Conservation (phyloP, 1,140 invertebrate genomes). For the Ridgeia piscesae region DNA sequence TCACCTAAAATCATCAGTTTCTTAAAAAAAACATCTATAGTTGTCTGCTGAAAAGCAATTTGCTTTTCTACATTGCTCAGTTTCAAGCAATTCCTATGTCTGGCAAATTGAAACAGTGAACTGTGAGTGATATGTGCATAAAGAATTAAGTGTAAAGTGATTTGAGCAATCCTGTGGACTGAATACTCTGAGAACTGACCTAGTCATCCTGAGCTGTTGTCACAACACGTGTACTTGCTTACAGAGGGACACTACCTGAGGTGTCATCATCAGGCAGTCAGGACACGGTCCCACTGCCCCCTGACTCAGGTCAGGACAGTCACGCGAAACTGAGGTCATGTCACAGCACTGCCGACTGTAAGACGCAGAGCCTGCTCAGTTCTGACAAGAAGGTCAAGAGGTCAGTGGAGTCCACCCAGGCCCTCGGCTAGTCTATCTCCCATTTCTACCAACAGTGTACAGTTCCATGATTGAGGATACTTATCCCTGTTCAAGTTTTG, state of each 20-base stretch:
- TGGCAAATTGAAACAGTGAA: too few relatives aligned
- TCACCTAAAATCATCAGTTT: too few relatives aligned
- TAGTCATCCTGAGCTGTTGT: neutral
- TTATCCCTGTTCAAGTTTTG: neutral
- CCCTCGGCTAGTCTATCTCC: neutral
- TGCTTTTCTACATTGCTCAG: too few relatives aligned
- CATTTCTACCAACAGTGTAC: slow-evolving; percentile 2
- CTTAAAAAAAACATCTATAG: too few relatives aligned
- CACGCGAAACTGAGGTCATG: slow-evolving; percentile 17
- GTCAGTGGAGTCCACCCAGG: neutral
- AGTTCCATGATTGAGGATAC: neutral
- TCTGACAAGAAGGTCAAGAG: slow-evolving; percentile 12
- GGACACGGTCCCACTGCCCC: neutral
- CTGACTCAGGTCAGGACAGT: neutral
- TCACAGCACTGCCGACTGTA: slow-evolving; percentile 30
- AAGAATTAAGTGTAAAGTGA: too few relatives aligned
- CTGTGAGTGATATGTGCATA: too few relatives aligned
- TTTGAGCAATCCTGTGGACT: too few relatives aligned
- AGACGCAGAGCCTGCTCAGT: slow-evolving; percentile 13
- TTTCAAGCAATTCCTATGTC: too few relatives aligned
- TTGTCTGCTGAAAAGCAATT: too few relatives aligned
- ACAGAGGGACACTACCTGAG: neutral
- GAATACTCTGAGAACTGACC: too few relatives aligned
- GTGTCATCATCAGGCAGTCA: neutral
- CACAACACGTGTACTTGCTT: neutral